Evolutionary conservation across 1,140 invertebrate genomes (phyloP).

Genomic region (Drosophila guanche): DNA sequence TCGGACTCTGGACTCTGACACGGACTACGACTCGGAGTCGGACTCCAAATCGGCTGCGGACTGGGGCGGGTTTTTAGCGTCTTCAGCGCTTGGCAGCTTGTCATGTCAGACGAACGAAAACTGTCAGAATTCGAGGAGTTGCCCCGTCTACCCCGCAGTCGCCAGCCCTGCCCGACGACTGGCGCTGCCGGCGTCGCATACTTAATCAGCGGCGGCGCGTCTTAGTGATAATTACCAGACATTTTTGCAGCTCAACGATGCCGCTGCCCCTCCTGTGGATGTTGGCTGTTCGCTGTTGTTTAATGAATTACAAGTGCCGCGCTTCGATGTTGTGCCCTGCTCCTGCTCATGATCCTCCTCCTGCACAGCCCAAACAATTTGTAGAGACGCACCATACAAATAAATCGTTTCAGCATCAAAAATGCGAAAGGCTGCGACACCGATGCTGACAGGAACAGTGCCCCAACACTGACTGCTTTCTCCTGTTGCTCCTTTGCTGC

Average conservation of each 20-base stretch:
- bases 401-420: slow-evolving; percentile 24
- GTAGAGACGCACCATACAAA: slow-evolving; percentile 27
- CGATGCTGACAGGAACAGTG: not conserved
- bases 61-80: slow-evolving; percentile 66
- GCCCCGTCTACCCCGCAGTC: slow-evolving; percentile 23
- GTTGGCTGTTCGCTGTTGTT: slow-evolving; percentile 33
- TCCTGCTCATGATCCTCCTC: slow-evolving; percentile 1
- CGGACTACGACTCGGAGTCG: not conserved
- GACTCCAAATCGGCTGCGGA: not conserved
- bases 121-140: slow-evolving; percentile 71
- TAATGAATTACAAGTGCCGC: slow-evolving; percentile 66
- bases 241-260: slow-evolving; percentile 56
- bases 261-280: slow-evolving; percentile 14
- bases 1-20: slow-evolving; percentile 10
- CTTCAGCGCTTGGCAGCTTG: slow-evolving; percentile 68
- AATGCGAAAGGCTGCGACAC: not conserved
- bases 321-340: slow-evolving; percentile 38
- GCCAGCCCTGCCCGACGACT: not conserved
- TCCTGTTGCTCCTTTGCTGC: no score
- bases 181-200: slow-evolving; percentile 63
- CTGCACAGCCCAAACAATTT: slow-evolving; percentile 28
- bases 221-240: slow-evolving; percentile 77
- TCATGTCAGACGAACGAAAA: slow-evolving; percentile 72
- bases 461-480: no score
- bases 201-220: slow-evolving; percentile 74